phyloP scores from a whole-genome alignment of 1,140 invertebrate species.

The Mactra quadrangularis region DNA sequence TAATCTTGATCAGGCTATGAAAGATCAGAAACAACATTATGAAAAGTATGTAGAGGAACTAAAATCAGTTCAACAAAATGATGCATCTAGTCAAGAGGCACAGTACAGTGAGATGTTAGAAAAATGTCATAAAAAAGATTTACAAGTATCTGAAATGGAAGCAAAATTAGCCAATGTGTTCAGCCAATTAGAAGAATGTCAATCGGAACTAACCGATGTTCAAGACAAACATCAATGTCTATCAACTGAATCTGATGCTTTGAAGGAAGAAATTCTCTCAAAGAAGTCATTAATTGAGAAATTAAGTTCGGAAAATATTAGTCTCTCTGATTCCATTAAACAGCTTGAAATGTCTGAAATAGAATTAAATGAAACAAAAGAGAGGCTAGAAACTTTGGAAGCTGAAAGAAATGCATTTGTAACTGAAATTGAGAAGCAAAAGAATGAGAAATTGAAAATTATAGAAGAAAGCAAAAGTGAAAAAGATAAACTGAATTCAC shows the following conservation, averaged over 20 bases:
- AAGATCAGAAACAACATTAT: conserved; percentile 68
- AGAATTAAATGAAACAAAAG: conserved; percentile 16
- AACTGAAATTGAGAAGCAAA: conserved; percentile 8
- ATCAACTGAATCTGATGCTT: conserved; percentile 13
- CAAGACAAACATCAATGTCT: conserved; percentile 7
- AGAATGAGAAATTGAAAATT: not conserved
- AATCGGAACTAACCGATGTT: not conserved
- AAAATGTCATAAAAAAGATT: conserved; percentile 69
- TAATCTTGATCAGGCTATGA: conserved; percentile 46
- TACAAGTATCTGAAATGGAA: conserved; percentile 66
- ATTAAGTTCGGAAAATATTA: conserved; percentile 7
- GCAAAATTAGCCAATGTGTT: conserved; percentile 57
- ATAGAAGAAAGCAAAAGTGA: conserved; percentile 30
- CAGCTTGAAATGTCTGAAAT: not conserved
- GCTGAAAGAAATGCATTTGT: conserved; percentile 25
- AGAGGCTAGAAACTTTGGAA: conserved; percentile 21
- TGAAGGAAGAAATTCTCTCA: not conserved
- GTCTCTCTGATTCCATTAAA: conserved; percentile 8
- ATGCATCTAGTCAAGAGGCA: conserved; percentile 53
- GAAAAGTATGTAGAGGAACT: conserved; percentile 73
- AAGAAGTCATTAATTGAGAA: not conserved
- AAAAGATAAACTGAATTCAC: conserved; percentile 34
- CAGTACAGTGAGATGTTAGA: conserved; percentile 69
- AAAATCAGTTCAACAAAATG: conserved; percentile 61
- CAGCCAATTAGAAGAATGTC: conserved; percentile 39